Evolutionary conservation across 2,797 vertebrate genomes (phyloP).

Genomic region (Mormyrus proboscirostris): DNA sequence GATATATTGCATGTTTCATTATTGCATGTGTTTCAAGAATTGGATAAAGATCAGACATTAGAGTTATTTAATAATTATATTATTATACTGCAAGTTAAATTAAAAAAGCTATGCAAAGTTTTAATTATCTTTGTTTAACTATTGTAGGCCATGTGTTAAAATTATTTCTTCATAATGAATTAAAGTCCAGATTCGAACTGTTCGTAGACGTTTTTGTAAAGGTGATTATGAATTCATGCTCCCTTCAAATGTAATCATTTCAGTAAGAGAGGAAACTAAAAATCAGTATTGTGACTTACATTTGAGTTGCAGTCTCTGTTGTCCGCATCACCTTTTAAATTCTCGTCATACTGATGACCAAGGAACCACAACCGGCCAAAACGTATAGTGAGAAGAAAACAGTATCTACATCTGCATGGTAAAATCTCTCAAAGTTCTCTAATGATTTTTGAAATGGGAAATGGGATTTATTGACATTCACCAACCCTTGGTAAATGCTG

Average conservation of each 20-base stretch:
- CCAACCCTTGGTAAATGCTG: constrained; percentile 27
- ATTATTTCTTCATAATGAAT: no score
- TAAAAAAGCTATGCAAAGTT: constrained; percentile 14
- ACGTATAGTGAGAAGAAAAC: neutral
- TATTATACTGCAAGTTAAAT: constrained; percentile 1
- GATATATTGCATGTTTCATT: constrained; percentile 27
- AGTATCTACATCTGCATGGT: neutral
- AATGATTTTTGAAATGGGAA: constrained; percentile 7
- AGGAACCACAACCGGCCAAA: neutral
- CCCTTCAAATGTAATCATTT: constrained; percentile 52
- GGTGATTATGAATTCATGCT: constrained; percentile 51
- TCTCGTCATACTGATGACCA: constrained; percentile 24
- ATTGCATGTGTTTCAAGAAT: constrained; percentile 36
- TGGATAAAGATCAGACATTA: constrained; percentile 41
- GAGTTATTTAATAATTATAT: constrained; percentile 19
- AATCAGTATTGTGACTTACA: constrained; percentile 49
- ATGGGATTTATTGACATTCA: constrained; percentile 23
- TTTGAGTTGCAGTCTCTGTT: constrained; percentile 39
- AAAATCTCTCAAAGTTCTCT: neutral
- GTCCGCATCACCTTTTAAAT: neutral
- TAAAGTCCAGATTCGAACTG: constrained; percentile 27
- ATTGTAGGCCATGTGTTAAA: constrained; percentile 29
- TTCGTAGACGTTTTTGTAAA: constrained; percentile 41
- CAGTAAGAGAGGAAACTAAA: constrained; percentile 59
- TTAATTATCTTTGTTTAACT: constrained; percentile 39